Conservation (phyloP, 2,888 invertebrate species). For the Ochropleura plecta region DNA sequence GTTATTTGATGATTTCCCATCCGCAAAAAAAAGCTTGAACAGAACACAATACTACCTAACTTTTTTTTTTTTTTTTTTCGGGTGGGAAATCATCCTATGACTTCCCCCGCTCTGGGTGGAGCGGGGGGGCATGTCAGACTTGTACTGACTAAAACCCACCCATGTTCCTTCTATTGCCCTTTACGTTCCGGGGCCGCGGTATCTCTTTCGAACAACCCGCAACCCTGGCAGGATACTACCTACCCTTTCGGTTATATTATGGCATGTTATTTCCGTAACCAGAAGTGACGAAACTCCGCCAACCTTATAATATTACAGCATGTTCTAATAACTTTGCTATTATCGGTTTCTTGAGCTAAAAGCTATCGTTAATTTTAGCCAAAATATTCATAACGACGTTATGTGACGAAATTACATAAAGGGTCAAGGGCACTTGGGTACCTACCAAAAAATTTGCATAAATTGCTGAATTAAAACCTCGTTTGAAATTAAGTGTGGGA, state of each 20-base stretch:
- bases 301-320: background rate
- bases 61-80: too few relatives aligned
- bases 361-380: slow-evolving; percentile 21
- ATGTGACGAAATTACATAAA: background rate
- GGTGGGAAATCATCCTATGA: too few relatives aligned
- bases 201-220: too few relatives aligned
- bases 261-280: background rate
- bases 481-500: background rate
- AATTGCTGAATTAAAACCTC: background rate
- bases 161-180: too few relatives aligned
- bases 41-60: too few relatives aligned
- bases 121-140: too few relatives aligned
- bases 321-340: background rate
- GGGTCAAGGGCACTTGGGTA: background rate
- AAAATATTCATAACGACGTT: slow-evolving; percentile 21
- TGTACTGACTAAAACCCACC: too few relatives aligned
- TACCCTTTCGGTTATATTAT: background rate
- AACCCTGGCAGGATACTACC: too few relatives aligned
- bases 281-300: background rate
- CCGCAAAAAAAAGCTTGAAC: too few relatives aligned
- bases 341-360: slow-evolving; percentile 8
- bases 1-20: too few relatives aligned
- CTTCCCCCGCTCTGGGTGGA: too few relatives aligned
- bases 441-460: background rate
- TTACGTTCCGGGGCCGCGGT: too few relatives aligned